Evolutionary conservation across 2,888 invertebrate genomes (phyloP).

Genomic region (Rhagonycha fulva): DNA sequence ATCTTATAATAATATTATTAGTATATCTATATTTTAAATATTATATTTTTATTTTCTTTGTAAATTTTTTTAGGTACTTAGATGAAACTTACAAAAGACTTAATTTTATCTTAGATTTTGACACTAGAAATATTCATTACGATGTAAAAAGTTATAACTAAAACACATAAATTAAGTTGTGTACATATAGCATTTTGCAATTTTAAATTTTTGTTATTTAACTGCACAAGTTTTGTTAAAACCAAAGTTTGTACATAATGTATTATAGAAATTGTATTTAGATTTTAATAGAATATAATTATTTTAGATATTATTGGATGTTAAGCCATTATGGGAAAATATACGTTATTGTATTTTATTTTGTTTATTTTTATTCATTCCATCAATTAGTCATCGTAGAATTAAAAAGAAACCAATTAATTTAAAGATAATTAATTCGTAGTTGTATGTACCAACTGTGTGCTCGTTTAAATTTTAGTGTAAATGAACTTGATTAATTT

Average conservation of each 20-base stretch:
- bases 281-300: slow-evolving; percentile 9
- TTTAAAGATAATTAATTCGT: background rate
- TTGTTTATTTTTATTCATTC: slow-evolving; percentile 16
- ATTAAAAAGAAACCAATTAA: background rate
- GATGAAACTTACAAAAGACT: background rate
- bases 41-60: background rate
- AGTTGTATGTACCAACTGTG: background rate
- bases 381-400: no score
- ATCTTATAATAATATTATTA: background rate
- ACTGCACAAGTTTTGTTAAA: slow-evolving; percentile 38
- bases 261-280: slow-evolving; percentile 41
- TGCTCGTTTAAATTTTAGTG: background rate
- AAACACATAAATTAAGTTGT: background rate
- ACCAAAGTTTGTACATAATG: slow-evolving; percentile 54
- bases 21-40: background rate
- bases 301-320: slow-evolving; percentile 36
- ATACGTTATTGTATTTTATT: slow-evolving; percentile 8
- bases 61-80: background rate
- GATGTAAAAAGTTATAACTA: background rate
- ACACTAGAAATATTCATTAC: background rate
- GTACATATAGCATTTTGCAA: background rate
- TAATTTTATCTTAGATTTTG: background rate
- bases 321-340: slow-evolving; percentile 18
- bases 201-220: slow-evolving; percentile 25
- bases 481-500: slow-evolving; percentile 19